Percentiles rank a stretch among this genome's conserved stretches.
phyloP scores from a whole-genome alignment of 1,140 invertebrate genomes.

The Melitaea cinxia region DNA sequence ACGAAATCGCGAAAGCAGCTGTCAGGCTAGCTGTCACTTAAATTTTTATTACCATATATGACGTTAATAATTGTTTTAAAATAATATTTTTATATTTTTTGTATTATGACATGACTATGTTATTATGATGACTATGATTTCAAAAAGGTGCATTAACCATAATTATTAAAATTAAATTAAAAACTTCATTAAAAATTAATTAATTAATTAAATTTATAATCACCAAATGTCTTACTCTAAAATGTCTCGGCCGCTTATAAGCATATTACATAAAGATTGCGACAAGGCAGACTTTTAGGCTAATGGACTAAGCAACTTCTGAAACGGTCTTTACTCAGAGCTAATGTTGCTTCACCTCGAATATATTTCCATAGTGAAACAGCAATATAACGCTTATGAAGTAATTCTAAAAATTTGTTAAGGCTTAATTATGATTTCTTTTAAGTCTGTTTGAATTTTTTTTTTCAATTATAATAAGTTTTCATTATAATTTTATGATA shows the following conservation, averaged over 20 bases:
- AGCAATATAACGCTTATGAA: conserved; percentile 15
- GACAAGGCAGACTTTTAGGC: conserved; percentile 45
- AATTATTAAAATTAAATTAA: no score
- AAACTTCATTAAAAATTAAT: no score
- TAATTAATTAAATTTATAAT: no score
- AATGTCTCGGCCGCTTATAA: conserved; percentile 1
- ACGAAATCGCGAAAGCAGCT: background rate
- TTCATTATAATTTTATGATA: no score
- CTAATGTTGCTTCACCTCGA: conserved; percentile 60
- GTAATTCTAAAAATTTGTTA: background rate
- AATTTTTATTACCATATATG: conserved; percentile 16
- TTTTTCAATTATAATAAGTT: no score
- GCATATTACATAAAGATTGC: conserved; percentile 47
- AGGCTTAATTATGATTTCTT: no score
- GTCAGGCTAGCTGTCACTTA: conserved; percentile 17
- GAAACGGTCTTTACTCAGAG: conserved; percentile 67
- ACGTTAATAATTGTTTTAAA: background rate
- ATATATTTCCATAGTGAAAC: conserved; percentile 48
- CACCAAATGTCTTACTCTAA: background rate
- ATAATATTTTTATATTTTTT: background rate
- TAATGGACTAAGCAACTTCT: conserved; percentile 71
- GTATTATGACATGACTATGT: no score
- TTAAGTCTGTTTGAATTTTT: no score
- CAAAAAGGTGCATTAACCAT: no score
- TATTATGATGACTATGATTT: no score